These are phyloP conservation scores for Scyliorhinus canicula DNA, from an alignment of 2,797 vertebrate species.

Conservation along the genomic window DNA sequence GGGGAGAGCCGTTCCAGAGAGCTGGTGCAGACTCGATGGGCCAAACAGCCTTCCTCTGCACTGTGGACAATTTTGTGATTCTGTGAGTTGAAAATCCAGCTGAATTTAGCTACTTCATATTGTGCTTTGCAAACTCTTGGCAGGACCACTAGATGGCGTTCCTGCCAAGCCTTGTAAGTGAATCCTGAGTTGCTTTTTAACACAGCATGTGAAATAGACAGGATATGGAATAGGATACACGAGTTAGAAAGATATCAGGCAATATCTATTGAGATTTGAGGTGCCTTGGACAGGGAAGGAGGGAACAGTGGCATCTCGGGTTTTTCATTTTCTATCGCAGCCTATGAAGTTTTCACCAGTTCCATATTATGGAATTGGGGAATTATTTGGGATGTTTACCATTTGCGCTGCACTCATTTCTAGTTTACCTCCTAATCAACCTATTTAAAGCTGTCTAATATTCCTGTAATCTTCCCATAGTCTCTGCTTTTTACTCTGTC, in stretches of 20 bases:
- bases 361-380: neutral
- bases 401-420: neutral
- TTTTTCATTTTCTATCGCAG: neutral
- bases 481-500: neutral
- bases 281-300: neutral
- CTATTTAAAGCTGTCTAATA: neutral
- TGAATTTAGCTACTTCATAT: neutral
- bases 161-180: neutral
- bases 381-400: neutral
- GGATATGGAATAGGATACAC: neutral
- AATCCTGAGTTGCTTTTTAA: neutral
- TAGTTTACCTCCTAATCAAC: neutral
- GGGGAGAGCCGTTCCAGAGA: too few species aligned
- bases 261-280: neutral
- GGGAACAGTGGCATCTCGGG: neutral
- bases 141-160: neutral
- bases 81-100: neutral
- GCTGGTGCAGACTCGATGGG: too few species aligned
- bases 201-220: neutral
- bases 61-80: too few species aligned
- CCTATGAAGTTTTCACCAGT: neutral
- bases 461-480: neutral
- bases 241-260: neutral
- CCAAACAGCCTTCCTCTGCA: too few species aligned
- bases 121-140: neutral